Conservation (phyloP, 2,113 vertebrate genomes). For the Neolamprologus devosi region DNA sequence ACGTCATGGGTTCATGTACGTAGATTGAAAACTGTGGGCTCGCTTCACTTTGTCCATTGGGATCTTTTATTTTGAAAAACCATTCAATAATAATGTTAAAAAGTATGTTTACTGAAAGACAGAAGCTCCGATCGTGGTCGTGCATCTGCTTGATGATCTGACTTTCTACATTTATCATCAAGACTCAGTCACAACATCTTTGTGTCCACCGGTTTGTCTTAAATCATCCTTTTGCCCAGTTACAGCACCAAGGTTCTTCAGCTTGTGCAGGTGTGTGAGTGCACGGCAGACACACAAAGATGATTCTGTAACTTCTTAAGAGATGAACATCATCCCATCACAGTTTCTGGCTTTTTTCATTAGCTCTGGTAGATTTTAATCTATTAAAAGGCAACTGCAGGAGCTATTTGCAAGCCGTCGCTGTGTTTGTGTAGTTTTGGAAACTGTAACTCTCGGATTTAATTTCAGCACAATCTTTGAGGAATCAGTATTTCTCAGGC, state of each 20-base stretch:
- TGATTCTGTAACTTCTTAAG: background rate
- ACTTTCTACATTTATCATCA: background rate
- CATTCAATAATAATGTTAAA: background rate
- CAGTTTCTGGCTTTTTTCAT: background rate
- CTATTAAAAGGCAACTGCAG: background rate
- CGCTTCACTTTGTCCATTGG: background rate
- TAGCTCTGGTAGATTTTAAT: background rate
- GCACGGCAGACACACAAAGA: background rate
- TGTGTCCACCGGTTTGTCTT: background rate
- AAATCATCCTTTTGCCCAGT: background rate
- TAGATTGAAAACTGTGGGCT: background rate
- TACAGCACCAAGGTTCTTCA: accelerated
- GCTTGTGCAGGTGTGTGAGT: background rate
- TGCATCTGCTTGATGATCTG: background rate
- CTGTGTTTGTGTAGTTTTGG: background rate
- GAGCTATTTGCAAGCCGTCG: background rate
- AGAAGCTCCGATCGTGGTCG: accelerated
- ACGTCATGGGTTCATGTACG: background rate
- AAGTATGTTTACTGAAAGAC: background rate
- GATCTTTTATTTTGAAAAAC: background rate
- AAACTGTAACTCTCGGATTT: background rate
- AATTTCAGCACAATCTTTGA: background rate
- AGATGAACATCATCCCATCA: background rate
- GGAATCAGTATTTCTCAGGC: background rate
- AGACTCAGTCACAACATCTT: background rate